These are phyloP conservation scores for Hydrozoanthus tunicans DNA, from an alignment of 64 coral and sea anemone genomes.

Conservation along the genomic window DNA sequence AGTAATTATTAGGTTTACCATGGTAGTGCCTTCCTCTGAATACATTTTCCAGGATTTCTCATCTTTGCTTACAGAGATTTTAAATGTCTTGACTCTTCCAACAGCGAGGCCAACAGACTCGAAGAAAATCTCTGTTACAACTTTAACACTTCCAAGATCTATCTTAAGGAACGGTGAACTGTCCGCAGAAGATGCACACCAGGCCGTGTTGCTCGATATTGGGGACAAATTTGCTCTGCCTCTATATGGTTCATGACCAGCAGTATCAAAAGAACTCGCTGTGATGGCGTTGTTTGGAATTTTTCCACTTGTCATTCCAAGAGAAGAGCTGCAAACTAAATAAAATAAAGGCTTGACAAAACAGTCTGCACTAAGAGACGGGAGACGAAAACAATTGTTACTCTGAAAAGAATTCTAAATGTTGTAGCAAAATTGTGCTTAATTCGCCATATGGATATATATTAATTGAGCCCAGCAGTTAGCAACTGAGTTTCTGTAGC, in stretches of 20 bases:
- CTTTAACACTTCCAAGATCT: slow-evolving; percentile 53
- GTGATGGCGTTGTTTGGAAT: slow-evolving; percentile 51
- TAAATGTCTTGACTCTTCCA: slow-evolving; percentile 52
- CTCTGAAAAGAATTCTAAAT: not conserved
- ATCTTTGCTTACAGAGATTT: slow-evolving; percentile 56
- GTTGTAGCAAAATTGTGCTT: not conserved
- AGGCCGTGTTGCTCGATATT: slow-evolving; percentile 23
- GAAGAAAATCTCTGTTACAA: slow-evolving; percentile 48
- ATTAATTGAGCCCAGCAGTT: too few relatives aligned
- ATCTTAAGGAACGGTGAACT: slow-evolving; percentile 53
- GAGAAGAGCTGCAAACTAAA: slow-evolving; percentile 50
- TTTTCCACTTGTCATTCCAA: slow-evolving; percentile 57
- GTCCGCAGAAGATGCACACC: slow-evolving; percentile 63
- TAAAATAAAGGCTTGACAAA: not conserved
- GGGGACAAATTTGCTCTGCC: slow-evolving; percentile 34
- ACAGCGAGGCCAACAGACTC: slow-evolving; percentile 18
- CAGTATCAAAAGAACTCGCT: slow-evolving; percentile 21
- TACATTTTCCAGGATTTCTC: slow-evolving; percentile 59
- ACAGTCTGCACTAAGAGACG: not conserved
- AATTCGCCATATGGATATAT: too few relatives aligned
- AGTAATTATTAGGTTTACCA: not conserved
- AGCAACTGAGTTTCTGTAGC: too few relatives aligned
- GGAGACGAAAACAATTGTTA: not conserved
- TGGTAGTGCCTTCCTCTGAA: not conserved
- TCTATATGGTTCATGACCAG: slow-evolving; percentile 64